Evolutionary conservation across 2,113 vertebrate species (phyloP).

Genomic region (Chaetodon auriga): DNA sequence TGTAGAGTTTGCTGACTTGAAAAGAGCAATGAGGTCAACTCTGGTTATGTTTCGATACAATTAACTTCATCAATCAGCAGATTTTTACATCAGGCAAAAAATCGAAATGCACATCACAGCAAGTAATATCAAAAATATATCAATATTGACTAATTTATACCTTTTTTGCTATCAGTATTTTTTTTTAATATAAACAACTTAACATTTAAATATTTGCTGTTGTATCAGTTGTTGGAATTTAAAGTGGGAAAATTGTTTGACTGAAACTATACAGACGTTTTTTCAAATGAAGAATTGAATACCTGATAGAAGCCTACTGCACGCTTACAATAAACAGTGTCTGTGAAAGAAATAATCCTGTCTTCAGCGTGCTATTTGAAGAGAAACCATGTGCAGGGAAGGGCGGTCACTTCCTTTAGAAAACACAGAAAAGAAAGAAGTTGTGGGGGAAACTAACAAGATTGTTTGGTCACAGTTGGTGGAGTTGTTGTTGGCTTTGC

Average conservation of each 20-base stretch:
- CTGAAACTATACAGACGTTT: too few species aligned
- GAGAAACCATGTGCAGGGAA: slow-evolving; percentile 10
- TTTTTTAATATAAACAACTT: too few species aligned
- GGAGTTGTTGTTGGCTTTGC: slow-evolving; percentile 55
- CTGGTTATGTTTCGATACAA: not conserved
- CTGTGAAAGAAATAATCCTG: slow-evolving; percentile 32
- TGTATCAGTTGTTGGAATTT: too few species aligned
- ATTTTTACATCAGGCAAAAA: not conserved
- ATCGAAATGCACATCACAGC: not conserved
- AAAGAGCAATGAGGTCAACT: not conserved
- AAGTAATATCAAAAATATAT: not conserved
- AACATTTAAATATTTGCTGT: too few species aligned
- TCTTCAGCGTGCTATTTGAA: slow-evolving; percentile 1
- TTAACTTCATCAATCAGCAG: not conserved
- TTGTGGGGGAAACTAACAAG: slow-evolving; percentile 61
- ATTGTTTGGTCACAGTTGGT: slow-evolving; percentile 74
- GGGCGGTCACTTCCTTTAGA: slow-evolving; percentile 31
- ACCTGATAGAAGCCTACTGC: not conserved
- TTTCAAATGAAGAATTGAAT: too few species aligned
- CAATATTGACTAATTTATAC: too few species aligned
- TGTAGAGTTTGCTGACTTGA: not conserved
- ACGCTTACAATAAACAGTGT: slow-evolving; percentile 3
- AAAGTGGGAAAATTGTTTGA: too few species aligned
- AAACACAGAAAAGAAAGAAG: slow-evolving; percentile 40
- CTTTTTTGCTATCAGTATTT: too few species aligned